Conservation (phyloP, 1,140 invertebrate species). For the Pseudachorutes palmiensis region DNA sequence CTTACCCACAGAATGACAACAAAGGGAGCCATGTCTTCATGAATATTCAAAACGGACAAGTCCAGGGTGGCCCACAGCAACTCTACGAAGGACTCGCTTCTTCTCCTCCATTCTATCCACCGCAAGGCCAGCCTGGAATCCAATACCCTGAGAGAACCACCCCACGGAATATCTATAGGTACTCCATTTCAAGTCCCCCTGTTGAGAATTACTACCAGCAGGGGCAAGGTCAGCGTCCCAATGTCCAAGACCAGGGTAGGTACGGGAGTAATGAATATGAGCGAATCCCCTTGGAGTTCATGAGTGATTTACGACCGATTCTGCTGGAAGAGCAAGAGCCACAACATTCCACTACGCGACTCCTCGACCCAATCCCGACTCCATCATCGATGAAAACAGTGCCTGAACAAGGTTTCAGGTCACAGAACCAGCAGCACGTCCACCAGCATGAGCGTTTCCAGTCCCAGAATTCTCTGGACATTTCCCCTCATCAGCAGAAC, state of each 20-base stretch:
- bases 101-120: too few species aligned
- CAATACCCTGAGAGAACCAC: neutral
- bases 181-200: neutral
- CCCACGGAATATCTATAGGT: neutral
- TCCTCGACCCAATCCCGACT: neutral
- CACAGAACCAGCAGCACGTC: constrained; percentile 5
- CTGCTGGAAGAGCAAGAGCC: constrained; percentile 15
- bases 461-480: too few species aligned
- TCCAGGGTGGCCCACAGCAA: neutral
- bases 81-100: neutral
- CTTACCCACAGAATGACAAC: neutral
- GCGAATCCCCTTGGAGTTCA: constrained; percentile 27
- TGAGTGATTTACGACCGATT: constrained; percentile 27
- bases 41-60: constrained; percentile 23
- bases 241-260: neutral
- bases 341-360: neutral
- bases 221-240: neutral
- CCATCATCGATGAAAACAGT: neutral
- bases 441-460: too few species aligned
- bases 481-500: too few species aligned
- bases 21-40: constrained; percentile 5
- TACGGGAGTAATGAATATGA: constrained; percentile 21
- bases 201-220: neutral
- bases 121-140: neutral
- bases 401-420: too few species aligned